A percentile compares a stretch with the other conserved stretches of the same genome.
Conservation (phyloP, 1,140 invertebrate species). For the Limonius californicus region DNA sequence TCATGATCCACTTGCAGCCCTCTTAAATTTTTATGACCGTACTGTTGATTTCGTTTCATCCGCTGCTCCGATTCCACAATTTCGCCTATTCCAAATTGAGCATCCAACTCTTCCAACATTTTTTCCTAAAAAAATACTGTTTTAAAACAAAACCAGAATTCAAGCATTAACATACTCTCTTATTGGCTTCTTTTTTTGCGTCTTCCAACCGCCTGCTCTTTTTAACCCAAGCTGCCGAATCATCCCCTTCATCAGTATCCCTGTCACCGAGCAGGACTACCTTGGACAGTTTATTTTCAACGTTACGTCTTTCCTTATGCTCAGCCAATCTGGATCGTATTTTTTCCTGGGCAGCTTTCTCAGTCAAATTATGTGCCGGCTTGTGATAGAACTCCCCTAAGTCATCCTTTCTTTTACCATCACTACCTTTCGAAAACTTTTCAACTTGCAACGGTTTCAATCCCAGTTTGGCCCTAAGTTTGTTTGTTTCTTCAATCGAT, state of each 20-base stretch:
- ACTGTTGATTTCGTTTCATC: slow-evolving; percentile 59
- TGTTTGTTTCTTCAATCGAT: slow-evolving; percentile 90
- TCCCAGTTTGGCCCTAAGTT: slow-evolving; percentile 86
- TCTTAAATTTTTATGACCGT: slow-evolving; percentile 66
- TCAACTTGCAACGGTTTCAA: slow-evolving; percentile 85
- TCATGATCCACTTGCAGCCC: slow-evolving; percentile 89
- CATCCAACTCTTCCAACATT: slow-evolving; percentile 91
- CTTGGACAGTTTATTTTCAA: slow-evolving; percentile 68
- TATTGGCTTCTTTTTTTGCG: slow-evolving; percentile 82
- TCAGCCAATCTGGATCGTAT: slow-evolving; percentile 74
- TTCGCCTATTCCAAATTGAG: slow-evolving; percentile 86
- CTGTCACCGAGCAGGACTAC: slow-evolving; percentile 70
- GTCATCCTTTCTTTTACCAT: slow-evolving; percentile 65
- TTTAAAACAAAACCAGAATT: not conserved
- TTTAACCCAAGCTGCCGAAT: slow-evolving; percentile 74
- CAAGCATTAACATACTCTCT: slow-evolving; percentile 62
- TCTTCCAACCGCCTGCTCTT: slow-evolving; percentile 72
- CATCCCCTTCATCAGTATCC: slow-evolving; percentile 65
- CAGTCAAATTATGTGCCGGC: slow-evolving; percentile 77
- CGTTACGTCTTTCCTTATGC: slow-evolving; percentile 73
- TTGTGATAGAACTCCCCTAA: slow-evolving; percentile 91
- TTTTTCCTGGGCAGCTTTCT: slow-evolving; percentile 76
- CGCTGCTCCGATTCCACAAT: slow-evolving; percentile 76
- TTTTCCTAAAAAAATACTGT: slow-evolving; percentile 63
- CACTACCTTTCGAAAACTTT: slow-evolving; percentile 46